These are phyloP conservation scores for Callaeas wilsoni DNA, from an alignment of 2,113 vertebrate species.

Conservation along the genomic window DNA sequence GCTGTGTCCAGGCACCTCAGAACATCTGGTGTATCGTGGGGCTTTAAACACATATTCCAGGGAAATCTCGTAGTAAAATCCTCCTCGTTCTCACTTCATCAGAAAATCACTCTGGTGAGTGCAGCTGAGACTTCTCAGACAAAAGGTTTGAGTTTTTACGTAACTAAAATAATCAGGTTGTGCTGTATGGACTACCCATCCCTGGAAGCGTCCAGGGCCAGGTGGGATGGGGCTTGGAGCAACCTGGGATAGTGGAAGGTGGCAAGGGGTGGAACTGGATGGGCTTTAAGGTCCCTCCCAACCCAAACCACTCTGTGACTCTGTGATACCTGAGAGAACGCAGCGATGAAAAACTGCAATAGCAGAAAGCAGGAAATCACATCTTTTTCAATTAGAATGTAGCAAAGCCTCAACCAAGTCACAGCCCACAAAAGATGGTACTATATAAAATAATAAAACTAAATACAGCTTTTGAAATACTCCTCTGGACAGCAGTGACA, in stretches of 20 bases:
- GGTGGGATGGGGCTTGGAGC: background rate
- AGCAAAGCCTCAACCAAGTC: background rate
- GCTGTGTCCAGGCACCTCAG: background rate
- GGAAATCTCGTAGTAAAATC: background rate
- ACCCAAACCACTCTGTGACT: background rate
- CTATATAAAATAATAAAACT: background rate
- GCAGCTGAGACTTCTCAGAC: background rate
- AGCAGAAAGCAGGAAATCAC: background rate
- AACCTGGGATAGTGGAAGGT: background rate
- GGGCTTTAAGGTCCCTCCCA: background rate
- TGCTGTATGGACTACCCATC: background rate
- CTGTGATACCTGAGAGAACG: background rate
- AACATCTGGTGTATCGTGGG: background rate
- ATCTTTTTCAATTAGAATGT: accelerated
- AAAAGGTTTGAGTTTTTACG: background rate
- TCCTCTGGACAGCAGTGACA: background rate
- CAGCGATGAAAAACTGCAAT: background rate
- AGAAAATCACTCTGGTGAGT: background rate
- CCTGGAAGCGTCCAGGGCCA: background rate
- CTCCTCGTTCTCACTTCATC: background rate
- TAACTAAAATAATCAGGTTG: background rate
- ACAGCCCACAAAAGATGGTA: background rate
- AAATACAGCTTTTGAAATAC: background rate
- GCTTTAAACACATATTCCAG: background rate
- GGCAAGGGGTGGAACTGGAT: background rate